Base-by-base conservation (phyloP, 2,113 vertebrate genomes). In the Eolophus roseicapilla region DNA sequence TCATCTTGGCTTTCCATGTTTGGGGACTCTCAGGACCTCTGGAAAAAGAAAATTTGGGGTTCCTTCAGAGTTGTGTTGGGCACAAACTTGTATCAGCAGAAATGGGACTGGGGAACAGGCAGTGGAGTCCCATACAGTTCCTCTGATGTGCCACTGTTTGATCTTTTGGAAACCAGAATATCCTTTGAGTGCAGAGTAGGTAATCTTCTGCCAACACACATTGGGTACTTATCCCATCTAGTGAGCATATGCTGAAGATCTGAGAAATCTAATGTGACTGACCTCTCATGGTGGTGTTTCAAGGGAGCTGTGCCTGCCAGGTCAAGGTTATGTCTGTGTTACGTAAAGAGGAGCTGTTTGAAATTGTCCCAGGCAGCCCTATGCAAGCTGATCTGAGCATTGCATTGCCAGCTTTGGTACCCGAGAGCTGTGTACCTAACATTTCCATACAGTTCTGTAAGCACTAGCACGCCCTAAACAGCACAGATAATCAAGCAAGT, bases 341-440 rank as follows among this genome's bases (percentile, higher is more conserved):
- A 8, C 1, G 0, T 3, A 19, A 52, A 57, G 33, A 52, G 20
- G 33, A 57, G 49, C 35, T 49, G 29, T 39, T 4, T 25, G 25
- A 65, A 70, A 47, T 9, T 4, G 2, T 77, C 49, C 25, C 33
- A 8, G 18, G 27, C 35, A 33, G 28, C 4, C 19, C 63, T 29
- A 20, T 21, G n/a, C 41, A 27, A 50, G 63, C 80, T 71, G 69
- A 18, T 24, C 59, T 3, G 3, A 49, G 47, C 33, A 7, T 19
- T 73, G 71, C 20, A 7, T 24, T 44, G 17, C 55, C 55, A 41
- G 35, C 39, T 82, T 47, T 79, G 73, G 15, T 44, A 19, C 35
- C 23, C 0, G 0, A 57, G 78, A 59, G 15, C 25, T 78, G 19
- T 3, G 0, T 75, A 37, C 55, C 52, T 46, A 49, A 67, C 7